Base-by-base conservation (phyloP, 2,797 vertebrate species). In the Botia kubotai region DNA sequence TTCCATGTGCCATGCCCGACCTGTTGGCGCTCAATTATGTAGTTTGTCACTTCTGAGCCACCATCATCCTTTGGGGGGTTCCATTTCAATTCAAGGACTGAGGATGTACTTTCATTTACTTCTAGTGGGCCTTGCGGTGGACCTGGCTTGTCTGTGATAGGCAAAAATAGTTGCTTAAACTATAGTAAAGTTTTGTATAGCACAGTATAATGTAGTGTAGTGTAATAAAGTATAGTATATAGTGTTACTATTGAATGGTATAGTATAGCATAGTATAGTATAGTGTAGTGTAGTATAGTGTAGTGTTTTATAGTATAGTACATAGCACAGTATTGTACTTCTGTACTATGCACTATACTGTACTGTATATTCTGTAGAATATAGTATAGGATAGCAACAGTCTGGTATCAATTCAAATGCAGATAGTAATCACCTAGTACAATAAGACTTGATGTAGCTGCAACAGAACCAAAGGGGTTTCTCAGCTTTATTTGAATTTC, bases 401-500 rank as follows among this genome's bases (percentile, higher is more conserved):
- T 65, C 10, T 62, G 1, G 23, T 29, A 36, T 33, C 0, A 10
- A 55, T 8, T 6, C 5, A 19, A 73, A 36, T 19, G 14, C 11
- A 36, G 13, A 65, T 26, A 57, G 76, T 66, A 68, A 95, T 94
- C 86, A 98, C 97, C 96, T 68, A 93, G 87, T 60, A 97, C 95
- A 69, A 90, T 58, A 3, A 98, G 90, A 75, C 86, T 93, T 46
- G 97, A 84, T 71, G 91, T 2, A 0, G 94, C 94, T 81, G 95
- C 94, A 17, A 81, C 67, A 19, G 89, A 89, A 23, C 97, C 96
- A 2, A 94, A 93, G 23, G 95, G 86, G 0, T 96, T 98, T 88
- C 89, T 96, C 76, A 97, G 90, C 53, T 91, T 95, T 87, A 97
- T 87, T 89, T 94, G 95, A 88, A 98, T 95, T 83, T 92, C 94